Evolutionary conservation across 2,888 invertebrate genomes (phyloP), one percentile per base, ranked within the genome.

Genomic region (Drosophila glabriapex): DNA sequence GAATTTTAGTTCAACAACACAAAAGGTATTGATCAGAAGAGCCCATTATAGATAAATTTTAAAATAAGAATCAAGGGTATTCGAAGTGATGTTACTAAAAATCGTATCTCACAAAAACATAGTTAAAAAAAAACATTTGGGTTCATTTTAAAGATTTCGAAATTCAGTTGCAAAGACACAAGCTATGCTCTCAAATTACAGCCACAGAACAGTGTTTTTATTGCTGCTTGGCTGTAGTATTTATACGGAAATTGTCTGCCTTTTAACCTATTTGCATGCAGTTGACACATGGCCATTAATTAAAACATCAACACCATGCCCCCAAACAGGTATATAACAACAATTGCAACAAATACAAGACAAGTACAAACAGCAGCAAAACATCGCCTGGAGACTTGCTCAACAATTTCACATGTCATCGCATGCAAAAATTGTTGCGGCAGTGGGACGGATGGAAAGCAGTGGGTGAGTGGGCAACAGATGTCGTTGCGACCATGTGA

Each of bases 341-440:
- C 41, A 61, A 65, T 53, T 69, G 14, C 58, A 65, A 56, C 63
- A 61, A 55, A 68, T 49, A 56, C 52, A 68, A 68, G 67, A 61
- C 74, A 74, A 67, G 64, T 56, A 70, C 50, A 70, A 71, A 68
- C 58, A 73, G 60, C 58, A 65, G 37, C 67, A 68, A 83, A 84
- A 77, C 66, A 84, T 80, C 78, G 83, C 85, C 80, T 72, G 68
- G 80, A 85, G 83, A 85, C 78, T 83, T 85, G 81, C 28, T 71
- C 83, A 83, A 85, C 84, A 84, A 86, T 85, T 85, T 86, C 78
- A 82, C 86, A 82, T 85, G 84, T 85, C 85, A 85, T 76, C 86
- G 85, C 80, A 85, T 82, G 77, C 86, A 86, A 82, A 84, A 79
- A 82, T 75, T 68, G 60, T 68, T 50, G 58, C 25, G 61, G 19